Percentiles rank a stretch among this genome's conserved stretches.
phyloP scores from a whole-genome alignment of 2,888 invertebrate species.

The Bellardia bayeri region DNA sequence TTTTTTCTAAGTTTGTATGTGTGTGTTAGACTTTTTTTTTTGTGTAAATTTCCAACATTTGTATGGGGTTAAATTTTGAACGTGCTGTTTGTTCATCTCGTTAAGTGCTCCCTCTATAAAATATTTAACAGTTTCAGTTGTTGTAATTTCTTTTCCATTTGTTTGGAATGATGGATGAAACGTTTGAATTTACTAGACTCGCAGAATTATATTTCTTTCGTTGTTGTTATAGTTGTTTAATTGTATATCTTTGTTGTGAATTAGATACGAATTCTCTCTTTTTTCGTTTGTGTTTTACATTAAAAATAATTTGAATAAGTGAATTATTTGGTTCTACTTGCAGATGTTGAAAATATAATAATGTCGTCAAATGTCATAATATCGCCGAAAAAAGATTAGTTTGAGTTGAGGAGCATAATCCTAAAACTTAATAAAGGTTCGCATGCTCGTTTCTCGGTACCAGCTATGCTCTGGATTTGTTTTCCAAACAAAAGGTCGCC shows the following conservation, averaged over 20 bases:
- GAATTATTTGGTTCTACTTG: too few species aligned
- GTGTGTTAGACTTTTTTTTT: not conserved
- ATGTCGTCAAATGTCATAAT: too few species aligned
- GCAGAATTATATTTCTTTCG: not conserved
- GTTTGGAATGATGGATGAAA: constrained; percentile 18
- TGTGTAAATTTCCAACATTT: constrained; percentile 22
- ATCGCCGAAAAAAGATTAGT: too few species aligned
- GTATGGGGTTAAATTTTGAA: constrained; percentile 36
- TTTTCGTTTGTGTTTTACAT: constrained; percentile 26
- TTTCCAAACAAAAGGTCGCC: too few species aligned
- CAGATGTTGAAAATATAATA: too few species aligned
- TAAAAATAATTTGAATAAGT: constrained; percentile 36
- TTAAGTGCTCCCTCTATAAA: constrained; percentile 42
- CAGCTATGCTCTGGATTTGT: too few species aligned
- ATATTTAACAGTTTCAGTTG: constrained; percentile 23
- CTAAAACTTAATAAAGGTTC: too few species aligned
- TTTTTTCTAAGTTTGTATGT: too few species aligned
- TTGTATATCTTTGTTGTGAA: constrained; percentile 5
- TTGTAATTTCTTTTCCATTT: constrained; percentile 2
- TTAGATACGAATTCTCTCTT: constrained; percentile 20
- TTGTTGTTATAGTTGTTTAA: not conserved
- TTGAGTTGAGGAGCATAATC: too few species aligned
- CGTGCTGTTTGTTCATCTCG: constrained; percentile 36
- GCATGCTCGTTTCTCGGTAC: too few species aligned
- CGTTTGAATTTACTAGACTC: constrained; percentile 20